Percentiles rank a stretch among this genome's conserved stretches.
phyloP scores from a whole-genome alignment of 35 echinoderm and acorn worm species.

The Anneissia japonica region DNA sequence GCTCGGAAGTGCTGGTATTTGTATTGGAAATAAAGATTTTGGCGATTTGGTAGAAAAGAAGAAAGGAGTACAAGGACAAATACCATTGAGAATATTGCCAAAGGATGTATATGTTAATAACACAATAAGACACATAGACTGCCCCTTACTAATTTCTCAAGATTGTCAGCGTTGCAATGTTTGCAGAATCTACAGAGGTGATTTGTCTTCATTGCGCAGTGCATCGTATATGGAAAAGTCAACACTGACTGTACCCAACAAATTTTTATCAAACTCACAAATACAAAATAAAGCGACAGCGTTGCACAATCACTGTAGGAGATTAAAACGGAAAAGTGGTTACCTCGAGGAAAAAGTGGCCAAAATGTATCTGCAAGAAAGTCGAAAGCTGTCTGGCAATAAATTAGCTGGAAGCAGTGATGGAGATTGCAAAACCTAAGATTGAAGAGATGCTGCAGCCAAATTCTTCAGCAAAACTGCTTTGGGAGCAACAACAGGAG shows the following conservation, averaged over 20 bases:
- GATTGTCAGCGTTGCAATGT: not conserved
- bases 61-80: not conserved
- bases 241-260: not conserved
- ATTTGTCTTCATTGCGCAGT: not conserved
- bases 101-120: not conserved
- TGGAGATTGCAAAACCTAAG: not conserved
- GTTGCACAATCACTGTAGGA: not conserved
- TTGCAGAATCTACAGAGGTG: not conserved
- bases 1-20: slow-evolving; percentile 15
- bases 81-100: not conserved
- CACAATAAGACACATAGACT: slow-evolving; percentile 31
- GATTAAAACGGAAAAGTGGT: not conserved
- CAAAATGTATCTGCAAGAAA: not conserved
- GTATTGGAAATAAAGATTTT: slow-evolving; percentile 30
- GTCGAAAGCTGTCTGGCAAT: not conserved
- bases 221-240: not conserved
- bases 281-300: slow-evolving; percentile 7
- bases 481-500: slow-evolving; percentile 68
- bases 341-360: not conserved
- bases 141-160: not conserved
- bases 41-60: not conserved
- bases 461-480: slow-evolving; percentile 1
- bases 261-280: not conserved
- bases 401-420: not conserved
- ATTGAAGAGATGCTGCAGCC: slow-evolving; percentile 5